phyloP scores from a whole-genome alignment of 64 coral and sea anemone species.

The Acropora yongei region DNA sequence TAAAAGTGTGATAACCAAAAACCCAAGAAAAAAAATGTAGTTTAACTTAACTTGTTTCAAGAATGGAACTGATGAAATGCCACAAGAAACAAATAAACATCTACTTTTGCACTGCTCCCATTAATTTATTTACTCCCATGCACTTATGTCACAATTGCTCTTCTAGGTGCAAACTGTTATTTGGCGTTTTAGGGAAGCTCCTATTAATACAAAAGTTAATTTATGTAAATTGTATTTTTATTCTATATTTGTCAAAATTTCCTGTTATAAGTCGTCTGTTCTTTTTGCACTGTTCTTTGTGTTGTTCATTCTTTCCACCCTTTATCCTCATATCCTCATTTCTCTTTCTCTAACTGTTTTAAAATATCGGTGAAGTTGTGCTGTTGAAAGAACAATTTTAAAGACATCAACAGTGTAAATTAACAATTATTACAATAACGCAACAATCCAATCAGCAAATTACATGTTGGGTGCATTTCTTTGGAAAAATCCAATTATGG shows the following conservation, averaged over 20 bases:
- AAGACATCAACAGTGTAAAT: not conserved
- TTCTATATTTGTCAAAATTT: not conserved
- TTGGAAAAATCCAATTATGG: not conserved
- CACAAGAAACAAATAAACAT: slow-evolving; percentile 1
- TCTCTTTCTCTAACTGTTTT: not conserved
- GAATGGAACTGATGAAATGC: slow-evolving; percentile 4
- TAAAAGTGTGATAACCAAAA: not conserved
- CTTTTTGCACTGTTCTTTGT: not conserved
- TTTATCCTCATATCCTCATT: not conserved
- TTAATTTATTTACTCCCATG: not conserved
- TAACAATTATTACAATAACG: not conserved
- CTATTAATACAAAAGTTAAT: not conserved
- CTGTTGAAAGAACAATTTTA: not conserved
- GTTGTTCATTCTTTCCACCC: not conserved
- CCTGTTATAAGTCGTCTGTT: not conserved
- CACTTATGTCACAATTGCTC: not conserved
- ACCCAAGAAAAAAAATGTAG: not conserved
- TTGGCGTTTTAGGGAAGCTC: not conserved
- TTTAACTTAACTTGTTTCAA: not conserved
- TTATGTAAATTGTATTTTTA: not conserved
- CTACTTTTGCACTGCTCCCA: not conserved
- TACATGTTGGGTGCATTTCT: not conserved
- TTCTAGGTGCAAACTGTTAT: not conserved
- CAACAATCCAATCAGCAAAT: not conserved
- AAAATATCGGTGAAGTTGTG: not conserved